These are phyloP conservation scores for Drosophila chauvacae DNA, from an alignment of 1,140 invertebrate species.

Conservation along the genomic window DNA sequence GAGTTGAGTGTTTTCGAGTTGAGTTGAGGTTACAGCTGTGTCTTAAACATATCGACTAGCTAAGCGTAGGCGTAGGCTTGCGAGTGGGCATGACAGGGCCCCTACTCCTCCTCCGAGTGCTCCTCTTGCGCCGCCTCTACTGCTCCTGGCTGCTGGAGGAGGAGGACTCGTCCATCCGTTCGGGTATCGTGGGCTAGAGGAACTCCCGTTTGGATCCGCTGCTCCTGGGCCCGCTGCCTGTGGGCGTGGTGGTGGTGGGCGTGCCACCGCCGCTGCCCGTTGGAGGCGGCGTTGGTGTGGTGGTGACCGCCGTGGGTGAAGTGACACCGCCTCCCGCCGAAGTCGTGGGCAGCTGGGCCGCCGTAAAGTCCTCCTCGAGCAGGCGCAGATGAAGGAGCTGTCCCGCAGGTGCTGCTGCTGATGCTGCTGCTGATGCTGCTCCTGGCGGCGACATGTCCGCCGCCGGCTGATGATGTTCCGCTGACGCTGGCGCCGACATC, in stretches of 20 bases:
- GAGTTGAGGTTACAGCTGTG: slow-evolving; percentile 44
- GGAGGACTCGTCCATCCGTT: slow-evolving; percentile 60
- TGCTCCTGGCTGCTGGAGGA: slow-evolving; percentile 29
- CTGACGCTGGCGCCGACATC: slow-evolving; percentile 69
- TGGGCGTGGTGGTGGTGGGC: slow-evolving; percentile 56
- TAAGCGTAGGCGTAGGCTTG: slow-evolving; percentile 65
- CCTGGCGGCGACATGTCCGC: slow-evolving; percentile 13
- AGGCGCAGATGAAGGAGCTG: slow-evolving; percentile 73
- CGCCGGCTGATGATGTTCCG: slow-evolving; percentile 33
- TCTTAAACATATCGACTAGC: slow-evolving; percentile 60
- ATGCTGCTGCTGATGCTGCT: slow-evolving; percentile 14
- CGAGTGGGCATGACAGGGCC: slow-evolving; percentile 42
- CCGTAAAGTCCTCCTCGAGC: slow-evolving; percentile 77
- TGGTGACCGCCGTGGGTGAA: slow-evolving; percentile 44
- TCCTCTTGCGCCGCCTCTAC: not conserved
- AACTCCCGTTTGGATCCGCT: slow-evolving; percentile 73
- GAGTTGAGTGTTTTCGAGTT: not conserved
- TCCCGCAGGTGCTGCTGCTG: slow-evolving; percentile 11
- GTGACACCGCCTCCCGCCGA: slow-evolving; percentile 14
- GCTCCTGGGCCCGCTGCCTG: slow-evolving; percentile 46
- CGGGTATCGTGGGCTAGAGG: slow-evolving; percentile 82
- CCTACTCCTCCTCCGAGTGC: slow-evolving; percentile 5
- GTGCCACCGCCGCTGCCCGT: slow-evolving; percentile 34
- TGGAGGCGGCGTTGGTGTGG: slow-evolving; percentile 37
- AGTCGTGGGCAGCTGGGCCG: slow-evolving; percentile 47